These are phyloP conservation scores for Phocoena phocoena DNA, from an alignment of 2,113 vertebrate genomes.

Conservation along the genomic window DNA sequence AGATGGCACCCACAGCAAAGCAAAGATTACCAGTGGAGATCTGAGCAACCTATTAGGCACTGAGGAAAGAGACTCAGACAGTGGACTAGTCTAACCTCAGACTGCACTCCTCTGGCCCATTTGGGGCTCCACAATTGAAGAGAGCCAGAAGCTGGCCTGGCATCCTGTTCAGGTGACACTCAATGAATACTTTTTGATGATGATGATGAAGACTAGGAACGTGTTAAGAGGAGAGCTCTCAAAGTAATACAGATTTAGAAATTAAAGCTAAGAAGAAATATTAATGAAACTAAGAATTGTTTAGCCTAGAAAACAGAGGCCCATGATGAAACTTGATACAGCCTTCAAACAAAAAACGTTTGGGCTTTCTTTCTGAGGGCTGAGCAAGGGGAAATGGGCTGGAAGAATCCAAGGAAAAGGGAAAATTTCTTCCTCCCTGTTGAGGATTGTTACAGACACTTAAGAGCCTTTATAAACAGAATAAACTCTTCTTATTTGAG, in stretches of 20 bases:
- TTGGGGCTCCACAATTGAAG: not conserved
- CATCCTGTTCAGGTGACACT: not conserved
- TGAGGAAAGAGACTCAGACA: not conserved
- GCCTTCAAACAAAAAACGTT: conserved; percentile 19
- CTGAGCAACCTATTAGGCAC: not conserved
- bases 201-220: conserved; percentile 24
- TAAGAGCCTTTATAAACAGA: conserved; percentile 22
- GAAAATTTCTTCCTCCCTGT: conserved; percentile 15
- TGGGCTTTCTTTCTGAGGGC: conserved; percentile 14
- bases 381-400: conserved; percentile 27
- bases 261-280: conserved; percentile 49
- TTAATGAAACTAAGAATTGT: conserved; percentile 50
- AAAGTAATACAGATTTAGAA: conserved; percentile 64
- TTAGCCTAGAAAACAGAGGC: conserved; percentile 39
- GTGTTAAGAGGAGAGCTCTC: conserved; percentile 41
- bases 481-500: conserved; percentile 37
- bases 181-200: conserved; percentile 42
- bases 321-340: conserved; percentile 34
- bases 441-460: conserved; percentile 2
- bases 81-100: not conserved
- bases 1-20: not conserved
- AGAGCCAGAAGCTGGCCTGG: conserved; percentile 25
- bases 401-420: conserved; percentile 51
- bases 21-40: not conserved
- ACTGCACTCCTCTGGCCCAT: not conserved